phyloP scores from a whole-genome alignment of 2,797 vertebrate species.

The Psittacula echo region DNA sequence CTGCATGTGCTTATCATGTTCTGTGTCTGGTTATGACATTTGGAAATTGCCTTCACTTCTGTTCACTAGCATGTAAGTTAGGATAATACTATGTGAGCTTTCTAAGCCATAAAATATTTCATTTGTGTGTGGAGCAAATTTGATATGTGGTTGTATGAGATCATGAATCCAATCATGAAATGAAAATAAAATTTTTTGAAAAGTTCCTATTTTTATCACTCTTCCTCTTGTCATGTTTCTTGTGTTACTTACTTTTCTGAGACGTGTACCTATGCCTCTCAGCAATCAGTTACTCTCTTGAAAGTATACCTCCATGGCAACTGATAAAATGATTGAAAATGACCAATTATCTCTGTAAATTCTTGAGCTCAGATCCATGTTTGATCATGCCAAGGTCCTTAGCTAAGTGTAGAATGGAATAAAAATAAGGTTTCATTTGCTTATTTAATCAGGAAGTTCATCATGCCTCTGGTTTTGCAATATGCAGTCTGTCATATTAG shows the following conservation, averaged over 20 bases:
- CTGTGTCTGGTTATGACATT: background rate
- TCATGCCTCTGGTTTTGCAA: background rate
- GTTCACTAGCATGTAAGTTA: background rate
- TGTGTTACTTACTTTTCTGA: background rate
- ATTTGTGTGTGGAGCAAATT: background rate
- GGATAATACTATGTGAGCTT: background rate
- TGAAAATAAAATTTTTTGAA: background rate
- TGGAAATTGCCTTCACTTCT: background rate
- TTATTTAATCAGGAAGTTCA: background rate
- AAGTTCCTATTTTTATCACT: background rate
- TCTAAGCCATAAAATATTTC: background rate
- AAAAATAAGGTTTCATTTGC: background rate
- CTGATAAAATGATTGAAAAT: background rate
- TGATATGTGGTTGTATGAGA: background rate
- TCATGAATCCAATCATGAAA: background rate
- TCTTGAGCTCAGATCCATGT: background rate
- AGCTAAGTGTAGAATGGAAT: background rate
- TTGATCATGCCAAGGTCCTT: background rate
- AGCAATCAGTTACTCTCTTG: background rate
- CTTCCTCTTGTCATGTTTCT: background rate
- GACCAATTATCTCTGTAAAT: background rate
- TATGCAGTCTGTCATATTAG: background rate
- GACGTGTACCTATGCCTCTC: background rate
- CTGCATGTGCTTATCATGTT: background rate
- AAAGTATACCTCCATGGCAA: background rate